A percentile compares a stretch with the other conserved stretches of the same genome.
Evolutionary conservation across 2,113 vertebrate species (phyloP).

Genomic region (Ageneiosus marmoratus): DNA sequence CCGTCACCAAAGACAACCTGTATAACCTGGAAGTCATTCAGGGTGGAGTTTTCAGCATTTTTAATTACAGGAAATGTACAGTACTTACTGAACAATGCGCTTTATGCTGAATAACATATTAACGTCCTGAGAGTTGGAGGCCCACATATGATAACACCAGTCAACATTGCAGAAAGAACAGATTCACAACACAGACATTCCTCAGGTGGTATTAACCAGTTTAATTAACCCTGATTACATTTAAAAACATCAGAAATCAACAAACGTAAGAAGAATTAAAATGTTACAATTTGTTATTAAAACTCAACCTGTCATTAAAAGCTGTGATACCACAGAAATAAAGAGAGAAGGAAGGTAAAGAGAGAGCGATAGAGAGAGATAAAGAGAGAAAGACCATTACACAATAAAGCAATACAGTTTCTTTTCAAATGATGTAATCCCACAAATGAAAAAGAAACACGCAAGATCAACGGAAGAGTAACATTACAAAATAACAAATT

Average conservation of each 20-base stretch:
- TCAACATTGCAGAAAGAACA: background rate
- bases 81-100: background rate
- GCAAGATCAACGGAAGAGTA: constrained; percentile 66
- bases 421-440: constrained; percentile 69
- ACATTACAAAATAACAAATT: constrained; percentile 75
- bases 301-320: constrained; percentile 68
- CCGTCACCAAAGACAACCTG: background rate
- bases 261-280: constrained; percentile 65
- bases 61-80: background rate
- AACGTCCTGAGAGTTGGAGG: background rate
- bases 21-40: background rate
- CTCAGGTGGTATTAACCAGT: constrained; percentile 72
- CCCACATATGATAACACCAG: background rate
- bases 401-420: constrained; percentile 71
- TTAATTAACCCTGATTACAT: constrained; percentile 84
- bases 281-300: constrained; percentile 79
- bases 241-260: constrained; percentile 70
- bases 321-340: constrained; percentile 67
- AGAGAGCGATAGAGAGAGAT: constrained; percentile 56
- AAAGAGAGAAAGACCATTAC: constrained; percentile 63
- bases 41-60: background rate
- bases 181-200: constrained; percentile 53
- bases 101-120: background rate
- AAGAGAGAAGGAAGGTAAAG: constrained; percentile 45
- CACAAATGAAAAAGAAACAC: constrained; percentile 60